These are phyloP conservation scores for Phymanthus crucifer DNA, from an alignment of 92 coral and sea anemone genomes.

Conservation along the genomic window DNA sequence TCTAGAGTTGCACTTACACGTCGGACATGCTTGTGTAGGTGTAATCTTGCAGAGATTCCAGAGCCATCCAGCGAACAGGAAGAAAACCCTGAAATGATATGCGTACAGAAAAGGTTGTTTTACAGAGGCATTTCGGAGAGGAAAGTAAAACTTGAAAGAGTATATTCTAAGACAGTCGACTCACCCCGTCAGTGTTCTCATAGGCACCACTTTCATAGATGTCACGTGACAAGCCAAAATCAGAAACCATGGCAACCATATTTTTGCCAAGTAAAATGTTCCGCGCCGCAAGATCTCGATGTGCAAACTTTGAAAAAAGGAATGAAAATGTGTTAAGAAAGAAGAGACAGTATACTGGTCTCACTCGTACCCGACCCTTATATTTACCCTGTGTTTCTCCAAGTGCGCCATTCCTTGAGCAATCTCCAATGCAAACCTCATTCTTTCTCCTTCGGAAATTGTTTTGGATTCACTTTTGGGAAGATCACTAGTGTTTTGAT, in stretches of 20 bases:
- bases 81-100: neutral
- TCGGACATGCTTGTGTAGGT: neutral
- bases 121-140: no score
- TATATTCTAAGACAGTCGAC: neutral
- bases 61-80: no score
- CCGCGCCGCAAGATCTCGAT: constrained; percentile 77
- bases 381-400: constrained; percentile 6
- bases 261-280: constrained; percentile 62
- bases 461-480: neutral
- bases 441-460: neutral
- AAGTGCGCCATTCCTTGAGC: neutral
- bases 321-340: no score
- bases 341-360: neutral
- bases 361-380: neutral
- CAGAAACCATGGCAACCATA: constrained; percentile 52
- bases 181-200: constrained; percentile 68
- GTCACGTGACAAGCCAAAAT: no score
- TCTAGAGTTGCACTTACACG: neutral
- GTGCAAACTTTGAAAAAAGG: constrained; percentile 41
- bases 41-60: no score
- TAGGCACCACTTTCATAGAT: constrained; percentile 54
- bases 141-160: no score
- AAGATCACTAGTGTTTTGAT: neutral
- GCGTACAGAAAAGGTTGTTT: neutral
- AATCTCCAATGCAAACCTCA: constrained; percentile 2